These are phyloP conservation scores for Pantherophis alleghaniensis DNA, from an alignment of 2,797 vertebrate species.

Conservation along the genomic window DNA sequence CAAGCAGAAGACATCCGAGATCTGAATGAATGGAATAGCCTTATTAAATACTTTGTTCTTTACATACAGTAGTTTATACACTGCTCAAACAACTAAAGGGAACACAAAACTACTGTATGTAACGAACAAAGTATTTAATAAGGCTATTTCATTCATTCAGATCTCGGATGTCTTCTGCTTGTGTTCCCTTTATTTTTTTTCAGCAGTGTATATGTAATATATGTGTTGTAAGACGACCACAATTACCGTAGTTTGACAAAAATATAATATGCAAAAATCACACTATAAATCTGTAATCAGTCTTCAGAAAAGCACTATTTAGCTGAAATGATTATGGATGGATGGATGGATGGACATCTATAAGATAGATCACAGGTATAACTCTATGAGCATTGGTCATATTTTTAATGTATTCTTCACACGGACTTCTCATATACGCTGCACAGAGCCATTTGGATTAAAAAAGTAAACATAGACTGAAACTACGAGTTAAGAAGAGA, in stretches of 20 bases:
- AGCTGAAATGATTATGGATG: not conserved
- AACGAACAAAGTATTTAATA: too few species aligned
- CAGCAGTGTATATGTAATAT: too few species aligned
- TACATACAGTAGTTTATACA: too few species aligned
- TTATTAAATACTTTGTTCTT: too few species aligned
- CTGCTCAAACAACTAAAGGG: too few species aligned
- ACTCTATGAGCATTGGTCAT: not conserved
- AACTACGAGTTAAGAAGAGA: not conserved
- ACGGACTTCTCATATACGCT: not conserved
- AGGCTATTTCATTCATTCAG: too few species aligned
- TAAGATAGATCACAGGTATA: not conserved
- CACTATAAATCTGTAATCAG: not conserved
- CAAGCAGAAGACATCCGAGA: too few species aligned
- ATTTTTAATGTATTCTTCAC: not conserved
- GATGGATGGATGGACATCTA: not conserved
- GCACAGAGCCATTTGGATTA: not conserved
- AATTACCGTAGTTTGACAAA: not conserved
- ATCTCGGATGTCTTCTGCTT: too few species aligned
- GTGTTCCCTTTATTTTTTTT: too few species aligned
- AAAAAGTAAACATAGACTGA: not conserved
- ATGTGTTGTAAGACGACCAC: not conserved
- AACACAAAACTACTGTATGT: too few species aligned
- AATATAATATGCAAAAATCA: not conserved
- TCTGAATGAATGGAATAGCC: too few species aligned
- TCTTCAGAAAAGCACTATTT: not conserved